A percentile compares a stretch with the other conserved stretches of the same genome.
These are phyloP conservation scores for Phanerotoma sp. DNA, from an alignment of 2,888 invertebrate genomes.

Conservation along the genomic window DNA sequence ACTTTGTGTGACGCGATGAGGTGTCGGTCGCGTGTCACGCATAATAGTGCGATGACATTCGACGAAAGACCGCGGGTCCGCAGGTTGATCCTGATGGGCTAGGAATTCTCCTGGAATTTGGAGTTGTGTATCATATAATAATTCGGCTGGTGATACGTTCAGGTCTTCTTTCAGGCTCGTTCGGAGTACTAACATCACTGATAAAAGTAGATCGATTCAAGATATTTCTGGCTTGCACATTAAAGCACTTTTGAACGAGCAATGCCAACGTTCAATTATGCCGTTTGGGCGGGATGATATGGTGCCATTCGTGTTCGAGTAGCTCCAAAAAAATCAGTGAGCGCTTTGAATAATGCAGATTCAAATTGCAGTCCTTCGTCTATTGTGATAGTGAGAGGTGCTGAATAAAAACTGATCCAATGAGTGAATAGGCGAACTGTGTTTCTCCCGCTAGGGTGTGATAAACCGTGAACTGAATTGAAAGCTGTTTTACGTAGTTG, in stretches of 20 bases:
- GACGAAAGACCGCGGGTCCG: neutral
- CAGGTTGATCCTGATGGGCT: neutral
- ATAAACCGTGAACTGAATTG: slow-evolving; percentile 6
- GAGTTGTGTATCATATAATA: slow-evolving; percentile 1
- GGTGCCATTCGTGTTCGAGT: neutral
- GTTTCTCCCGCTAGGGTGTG: neutral
- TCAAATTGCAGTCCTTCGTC: slow-evolving; percentile 15
- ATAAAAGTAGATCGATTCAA: neutral
- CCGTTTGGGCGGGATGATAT: slow-evolving; percentile 50
- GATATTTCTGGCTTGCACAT: slow-evolving; percentile 26
- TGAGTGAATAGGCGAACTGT: slow-evolving; percentile 29
- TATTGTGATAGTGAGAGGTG: slow-evolving; percentile 7
- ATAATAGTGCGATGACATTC: neutral
- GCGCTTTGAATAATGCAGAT: neutral
- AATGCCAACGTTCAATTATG: slow-evolving; percentile 53
- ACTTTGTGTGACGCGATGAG: neutral
- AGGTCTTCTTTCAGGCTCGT: slow-evolving; percentile 9
- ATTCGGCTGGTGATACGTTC: slow-evolving; percentile 4
- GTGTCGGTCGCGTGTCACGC: neutral
- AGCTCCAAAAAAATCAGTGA: neutral
- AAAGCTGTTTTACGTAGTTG: slow-evolving; percentile 20
- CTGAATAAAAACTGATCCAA: slow-evolving; percentile 1
- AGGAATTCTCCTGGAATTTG: neutral
- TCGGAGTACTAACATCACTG: neutral
- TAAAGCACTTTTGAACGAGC: slow-evolving; percentile 51